Conservation (phyloP, 2,888 invertebrate genomes). For the Tinea semifulvella region DNA sequence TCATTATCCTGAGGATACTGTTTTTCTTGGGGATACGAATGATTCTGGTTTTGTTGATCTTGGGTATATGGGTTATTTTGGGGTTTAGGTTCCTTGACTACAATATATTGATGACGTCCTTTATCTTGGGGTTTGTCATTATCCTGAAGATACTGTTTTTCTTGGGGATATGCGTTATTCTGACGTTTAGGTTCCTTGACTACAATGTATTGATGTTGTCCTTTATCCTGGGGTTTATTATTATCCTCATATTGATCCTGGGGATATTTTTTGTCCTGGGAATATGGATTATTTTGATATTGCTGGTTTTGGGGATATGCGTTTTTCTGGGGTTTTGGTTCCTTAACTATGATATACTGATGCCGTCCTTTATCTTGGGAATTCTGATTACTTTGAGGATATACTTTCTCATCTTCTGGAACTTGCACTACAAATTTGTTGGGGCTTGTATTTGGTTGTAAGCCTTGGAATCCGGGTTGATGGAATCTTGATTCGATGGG, state of each 20-base stretch:
- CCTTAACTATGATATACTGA: neutral
- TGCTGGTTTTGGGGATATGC: neutral
- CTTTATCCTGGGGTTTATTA: neutral
- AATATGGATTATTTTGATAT: too few species aligned
- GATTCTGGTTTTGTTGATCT: neutral
- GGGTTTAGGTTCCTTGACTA: neutral
- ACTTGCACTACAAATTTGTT: too few species aligned
- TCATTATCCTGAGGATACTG: neutral
- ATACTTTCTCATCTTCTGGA: too few species aligned
- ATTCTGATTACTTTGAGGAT: too few species aligned
- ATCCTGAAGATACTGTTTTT: neutral
- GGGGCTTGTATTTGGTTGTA: too few species aligned
- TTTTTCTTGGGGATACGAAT: neutral
- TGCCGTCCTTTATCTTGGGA: neutral
- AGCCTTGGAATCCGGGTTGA: too few species aligned
- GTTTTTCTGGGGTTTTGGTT: neutral
- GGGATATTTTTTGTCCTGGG: neutral
- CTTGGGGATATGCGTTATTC: neutral
- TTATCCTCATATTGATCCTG: too few species aligned
- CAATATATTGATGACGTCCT: neutral
- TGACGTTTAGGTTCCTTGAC: neutral
- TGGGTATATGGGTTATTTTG: neutral
- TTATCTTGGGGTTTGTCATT: neutral
- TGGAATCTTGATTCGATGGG: neutral
- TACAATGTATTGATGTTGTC: neutral